Conservation (phyloP, 2,888 invertebrate species). For the Brachynemurus nebulosus region DNA sequence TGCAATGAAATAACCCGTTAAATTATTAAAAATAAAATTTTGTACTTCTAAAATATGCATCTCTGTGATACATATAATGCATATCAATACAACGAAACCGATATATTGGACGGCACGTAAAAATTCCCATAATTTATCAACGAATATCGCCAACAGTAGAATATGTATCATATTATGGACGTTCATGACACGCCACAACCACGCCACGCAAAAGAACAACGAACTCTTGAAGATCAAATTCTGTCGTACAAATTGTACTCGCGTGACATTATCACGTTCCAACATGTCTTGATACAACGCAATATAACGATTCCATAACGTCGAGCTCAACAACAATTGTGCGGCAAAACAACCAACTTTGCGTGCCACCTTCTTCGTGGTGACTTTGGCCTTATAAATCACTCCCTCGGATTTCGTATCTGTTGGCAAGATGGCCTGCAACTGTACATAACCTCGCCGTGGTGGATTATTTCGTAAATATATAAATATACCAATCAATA, state of each 20-base stretch:
- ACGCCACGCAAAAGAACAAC: constrained; percentile 57
- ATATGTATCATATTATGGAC: constrained; percentile 65
- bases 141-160: constrained; percentile 60
- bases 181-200: constrained; percentile 65
- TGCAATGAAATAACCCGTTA: constrained; percentile 28
- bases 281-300: constrained; percentile 63
- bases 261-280: constrained; percentile 45
- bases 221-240: constrained; percentile 52
- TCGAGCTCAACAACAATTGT: constrained; percentile 58
- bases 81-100: constrained; percentile 53
- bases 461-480: constrained; percentile 61
- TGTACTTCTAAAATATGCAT: constrained; percentile 49
- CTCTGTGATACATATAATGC: constrained; percentile 56
- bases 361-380: constrained; percentile 48
- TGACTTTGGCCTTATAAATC: constrained; percentile 52
- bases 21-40: constrained; percentile 37
- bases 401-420: constrained; percentile 33
- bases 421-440: constrained; percentile 40
- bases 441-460: constrained; percentile 55
- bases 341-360: constrained; percentile 52
- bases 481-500: constrained; percentile 52
- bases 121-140: constrained; percentile 71
- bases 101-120: constrained; percentile 52
- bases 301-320: constrained; percentile 76
- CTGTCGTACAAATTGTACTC: constrained; percentile 38